Evolutionary conservation across 2,888 invertebrate species (phyloP).

Genomic region (Drosophila heteroneura): DNA sequence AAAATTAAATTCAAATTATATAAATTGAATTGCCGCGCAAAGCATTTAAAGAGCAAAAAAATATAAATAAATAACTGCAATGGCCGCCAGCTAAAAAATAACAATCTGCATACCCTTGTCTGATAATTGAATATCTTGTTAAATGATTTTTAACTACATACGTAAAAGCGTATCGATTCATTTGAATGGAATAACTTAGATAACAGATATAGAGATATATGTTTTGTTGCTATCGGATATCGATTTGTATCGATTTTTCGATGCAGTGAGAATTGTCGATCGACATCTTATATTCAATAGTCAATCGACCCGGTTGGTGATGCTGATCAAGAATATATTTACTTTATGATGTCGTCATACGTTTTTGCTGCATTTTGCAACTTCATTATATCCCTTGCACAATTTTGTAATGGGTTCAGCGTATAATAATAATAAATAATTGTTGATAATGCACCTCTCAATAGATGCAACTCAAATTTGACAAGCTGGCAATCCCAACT

Average conservation of each 20-base stretch:
- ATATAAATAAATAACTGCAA: not conserved
- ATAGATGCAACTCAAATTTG: not conserved
- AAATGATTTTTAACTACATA: not conserved
- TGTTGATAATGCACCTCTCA: not conserved
- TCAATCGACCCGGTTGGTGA: not conserved
- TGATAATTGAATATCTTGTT: not conserved
- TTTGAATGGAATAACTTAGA: not conserved
- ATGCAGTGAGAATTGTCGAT: not conserved
- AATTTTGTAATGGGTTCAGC: not conserved
- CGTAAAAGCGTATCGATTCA: not conserved
- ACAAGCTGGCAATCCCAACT: not conserved
- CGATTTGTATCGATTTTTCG: not conserved
- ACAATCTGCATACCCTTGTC: not conserved
- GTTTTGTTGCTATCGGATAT: not conserved
- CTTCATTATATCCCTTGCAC: not conserved
- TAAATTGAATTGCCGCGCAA: conserved; percentile 13
- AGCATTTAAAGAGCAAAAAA: conserved; percentile 8
- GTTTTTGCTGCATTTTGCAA: not conserved
- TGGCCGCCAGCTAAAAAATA: not conserved
- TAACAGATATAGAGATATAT: not conserved
- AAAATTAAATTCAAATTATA: conserved; percentile 25
- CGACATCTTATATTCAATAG: not conserved
- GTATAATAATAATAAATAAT: not conserved
- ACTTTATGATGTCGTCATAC: too few species aligned
- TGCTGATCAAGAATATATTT: not conserved